Evolutionary conservation across 2,888 invertebrate genomes (phyloP).

Genomic region (Xylophagus ater): DNA sequence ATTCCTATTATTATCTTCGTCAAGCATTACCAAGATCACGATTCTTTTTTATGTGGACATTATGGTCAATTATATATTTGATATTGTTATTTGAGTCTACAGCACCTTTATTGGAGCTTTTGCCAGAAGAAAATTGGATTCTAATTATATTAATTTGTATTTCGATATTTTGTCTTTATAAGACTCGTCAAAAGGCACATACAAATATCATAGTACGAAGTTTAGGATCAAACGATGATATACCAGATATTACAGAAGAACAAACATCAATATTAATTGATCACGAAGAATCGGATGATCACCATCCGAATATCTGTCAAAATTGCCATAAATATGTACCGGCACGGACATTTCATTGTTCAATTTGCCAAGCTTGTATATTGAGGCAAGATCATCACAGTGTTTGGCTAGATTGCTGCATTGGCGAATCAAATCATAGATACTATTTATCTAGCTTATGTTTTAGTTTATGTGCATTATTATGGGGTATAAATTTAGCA

Average conservation of each 20-base stretch:
- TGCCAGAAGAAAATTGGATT: slow-evolving; percentile 51
- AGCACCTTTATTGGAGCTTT: slow-evolving; percentile 59
- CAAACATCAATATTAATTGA: slow-evolving; percentile 27
- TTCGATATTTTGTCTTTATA: slow-evolving; percentile 26
- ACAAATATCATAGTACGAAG: slow-evolving; percentile 31
- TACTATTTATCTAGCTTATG: slow-evolving; percentile 60
- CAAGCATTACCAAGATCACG: slow-evolving; percentile 44
- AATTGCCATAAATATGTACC: slow-evolving; percentile 49
- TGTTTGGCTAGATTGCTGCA: slow-evolving; percentile 76
- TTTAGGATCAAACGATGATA: slow-evolving; percentile 23
- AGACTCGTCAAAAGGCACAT: slow-evolving; percentile 26
- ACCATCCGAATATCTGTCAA: slow-evolving; percentile 42
- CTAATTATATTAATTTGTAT: slow-evolving; percentile 36
- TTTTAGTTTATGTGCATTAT: slow-evolving; percentile 52
- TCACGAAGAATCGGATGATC: slow-evolving; percentile 19
- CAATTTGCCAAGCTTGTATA: slow-evolving; percentile 71
- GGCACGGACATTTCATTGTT: slow-evolving; percentile 68
- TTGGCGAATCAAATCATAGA: slow-evolving; percentile 65
- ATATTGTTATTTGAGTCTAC: slow-evolving; percentile 61
- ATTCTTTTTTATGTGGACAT: slow-evolving; percentile 66
- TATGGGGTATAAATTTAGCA: slow-evolving; percentile 68
- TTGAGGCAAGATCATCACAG: slow-evolving; percentile 69
- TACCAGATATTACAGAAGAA: slow-evolving; percentile 31
- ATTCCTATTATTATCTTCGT: slow-evolving; percentile 27
- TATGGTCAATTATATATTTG: slow-evolving; percentile 54